Percentiles rank a stretch among this genome's conserved stretches.
These are phyloP conservation scores for Xiphias gladius DNA, from an alignment of 2,113 vertebrate species.

Conservation along the genomic window DNA sequence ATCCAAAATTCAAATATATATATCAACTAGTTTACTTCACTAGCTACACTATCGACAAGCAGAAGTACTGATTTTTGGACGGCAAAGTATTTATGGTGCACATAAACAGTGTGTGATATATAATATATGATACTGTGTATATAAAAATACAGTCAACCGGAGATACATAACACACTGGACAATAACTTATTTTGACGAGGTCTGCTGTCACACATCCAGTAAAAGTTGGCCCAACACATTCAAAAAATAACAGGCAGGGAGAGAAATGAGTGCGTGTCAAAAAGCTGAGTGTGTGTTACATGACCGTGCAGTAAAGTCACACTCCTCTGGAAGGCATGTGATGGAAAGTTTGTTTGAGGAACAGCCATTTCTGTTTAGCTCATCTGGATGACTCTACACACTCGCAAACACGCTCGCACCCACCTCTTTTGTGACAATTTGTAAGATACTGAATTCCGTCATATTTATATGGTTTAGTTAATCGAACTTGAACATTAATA, in stretches of 20 bases:
- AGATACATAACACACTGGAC: neutral
- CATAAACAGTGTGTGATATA: neutral
- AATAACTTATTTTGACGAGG: conserved; percentile 6
- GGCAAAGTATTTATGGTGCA: neutral
- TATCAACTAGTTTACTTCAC: no score
- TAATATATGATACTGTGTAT: neutral
- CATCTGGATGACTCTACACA: conserved; percentile 27
- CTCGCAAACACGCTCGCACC: neutral
- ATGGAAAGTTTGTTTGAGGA: conserved; percentile 36
- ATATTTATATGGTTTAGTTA: conserved; percentile 16
- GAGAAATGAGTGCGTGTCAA: conserved; percentile 1
- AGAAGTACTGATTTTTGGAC: neutral
- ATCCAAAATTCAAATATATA: no score
- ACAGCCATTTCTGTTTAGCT: conserved; percentile 19
- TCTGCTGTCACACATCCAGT: conserved; percentile 5
- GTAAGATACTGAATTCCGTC: conserved; percentile 22
- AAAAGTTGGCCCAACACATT: neutral
- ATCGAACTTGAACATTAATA: conserved; percentile 37
- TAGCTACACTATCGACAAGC: neutral
- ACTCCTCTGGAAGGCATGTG: neutral
- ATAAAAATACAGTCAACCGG: neutral
- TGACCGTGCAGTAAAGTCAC: conserved; percentile 3
- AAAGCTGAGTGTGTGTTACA: conserved; percentile 2
- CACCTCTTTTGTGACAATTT: neutral
- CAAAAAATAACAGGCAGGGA: neutral